These are phyloP conservation scores for Odontothrips loti DNA, from an alignment of 2,888 invertebrate species.

Conservation along the genomic window DNA sequence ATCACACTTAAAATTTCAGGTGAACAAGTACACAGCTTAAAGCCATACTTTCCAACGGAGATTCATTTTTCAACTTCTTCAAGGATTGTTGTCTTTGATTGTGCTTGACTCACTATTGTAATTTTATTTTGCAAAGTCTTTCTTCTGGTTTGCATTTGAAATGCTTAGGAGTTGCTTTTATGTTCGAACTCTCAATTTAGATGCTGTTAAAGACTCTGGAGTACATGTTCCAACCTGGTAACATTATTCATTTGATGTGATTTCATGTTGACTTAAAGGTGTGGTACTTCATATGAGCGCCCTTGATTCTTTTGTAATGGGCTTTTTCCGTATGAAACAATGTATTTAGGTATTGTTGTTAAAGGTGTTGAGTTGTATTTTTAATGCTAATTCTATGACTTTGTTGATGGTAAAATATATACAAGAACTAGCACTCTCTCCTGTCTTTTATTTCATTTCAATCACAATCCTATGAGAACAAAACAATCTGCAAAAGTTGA, in stretches of 20 bases:
- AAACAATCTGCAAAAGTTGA: no score
- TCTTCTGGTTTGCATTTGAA: no score
- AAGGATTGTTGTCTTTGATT: no score
- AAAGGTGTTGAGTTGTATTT: slow-evolving; percentile 6
- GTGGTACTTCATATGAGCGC: neutral
- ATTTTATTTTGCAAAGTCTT: no score
- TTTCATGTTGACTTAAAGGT: neutral
- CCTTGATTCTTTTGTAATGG: neutral
- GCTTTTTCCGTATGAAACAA: neutral
- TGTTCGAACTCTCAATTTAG: no score
- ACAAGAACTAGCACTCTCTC: neutral
- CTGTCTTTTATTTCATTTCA: neutral
- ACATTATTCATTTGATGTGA: neutral
- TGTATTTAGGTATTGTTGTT: slow-evolving; percentile 11
- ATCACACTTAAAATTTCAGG: no score
- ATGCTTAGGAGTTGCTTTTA: no score
- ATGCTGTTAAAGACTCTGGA: neutral
- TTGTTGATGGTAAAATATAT: slow-evolving; percentile 6
- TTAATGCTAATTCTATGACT: slow-evolving; percentile 11
- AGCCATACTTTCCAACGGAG: no score
- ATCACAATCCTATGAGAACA: no score
- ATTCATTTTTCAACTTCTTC: no score
- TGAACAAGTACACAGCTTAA: no score
- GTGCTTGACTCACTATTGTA: no score
- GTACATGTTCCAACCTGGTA: neutral